A percentile compares a stretch with the other conserved stretches of the same genome.
Evolutionary conservation across 92 coral and sea anemone species (phyloP).

Genomic region (Parazoanthus swiftii): DNA sequence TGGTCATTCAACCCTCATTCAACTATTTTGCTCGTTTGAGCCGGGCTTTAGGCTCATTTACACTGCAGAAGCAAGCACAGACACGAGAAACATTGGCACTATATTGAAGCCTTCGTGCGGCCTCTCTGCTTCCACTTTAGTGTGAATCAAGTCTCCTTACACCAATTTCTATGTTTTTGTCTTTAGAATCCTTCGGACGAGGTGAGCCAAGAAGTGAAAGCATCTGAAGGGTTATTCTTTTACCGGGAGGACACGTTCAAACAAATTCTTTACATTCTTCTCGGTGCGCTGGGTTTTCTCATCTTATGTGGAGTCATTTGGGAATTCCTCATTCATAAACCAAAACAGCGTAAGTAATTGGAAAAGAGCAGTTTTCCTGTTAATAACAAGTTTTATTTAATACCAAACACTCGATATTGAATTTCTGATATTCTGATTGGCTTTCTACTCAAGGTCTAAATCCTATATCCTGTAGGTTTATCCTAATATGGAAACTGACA

Average conservation of each 20-base stretch:
- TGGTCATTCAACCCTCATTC: no score
- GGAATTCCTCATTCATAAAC: slow-evolving; percentile 77
- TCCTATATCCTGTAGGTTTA: no score
- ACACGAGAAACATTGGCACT: no score
- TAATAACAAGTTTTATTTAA: not conserved
- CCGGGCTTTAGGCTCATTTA: no score
- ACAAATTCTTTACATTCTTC: slow-evolving; percentile 65
- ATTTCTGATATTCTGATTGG: no score
- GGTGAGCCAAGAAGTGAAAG: slow-evolving; percentile 93
- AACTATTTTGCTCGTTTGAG: no score
- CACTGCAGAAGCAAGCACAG: no score
- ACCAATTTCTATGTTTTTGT: not conserved
- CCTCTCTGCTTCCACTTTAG: not conserved
- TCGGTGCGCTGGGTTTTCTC: slow-evolving; percentile 77
- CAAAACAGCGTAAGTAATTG: slow-evolving; percentile 70
- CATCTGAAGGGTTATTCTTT: slow-evolving; percentile 89
- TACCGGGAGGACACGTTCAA: slow-evolving; percentile 69
- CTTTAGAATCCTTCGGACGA: slow-evolving; percentile 95
- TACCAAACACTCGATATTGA: no score
- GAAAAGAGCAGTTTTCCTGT: not conserved
- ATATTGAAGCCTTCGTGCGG: no score
- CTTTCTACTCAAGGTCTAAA: no score
- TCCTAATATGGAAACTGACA: no score
- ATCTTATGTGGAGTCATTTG: slow-evolving; percentile 73
- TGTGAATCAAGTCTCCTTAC: not conserved